Evolutionary conservation across 2,797 vertebrate species (phyloP), one percentile per base, ranked within the genome.

Genomic region (Melanotaenia trifasciata): DNA sequence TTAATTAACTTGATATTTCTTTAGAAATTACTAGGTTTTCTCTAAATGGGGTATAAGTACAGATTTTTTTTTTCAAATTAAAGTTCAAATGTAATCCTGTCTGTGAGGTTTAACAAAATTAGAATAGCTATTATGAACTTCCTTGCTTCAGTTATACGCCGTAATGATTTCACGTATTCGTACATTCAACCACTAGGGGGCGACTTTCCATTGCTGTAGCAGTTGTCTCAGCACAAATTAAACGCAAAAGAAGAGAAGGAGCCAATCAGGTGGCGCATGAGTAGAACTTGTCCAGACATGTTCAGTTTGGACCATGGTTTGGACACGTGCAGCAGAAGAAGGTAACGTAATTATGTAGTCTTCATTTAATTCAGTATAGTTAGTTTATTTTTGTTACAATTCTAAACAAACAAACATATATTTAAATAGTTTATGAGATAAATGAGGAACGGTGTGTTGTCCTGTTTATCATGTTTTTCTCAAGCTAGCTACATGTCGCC

Each of bases 241-340:
- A 28, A 45, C 51, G 78, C 20, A 16, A 20, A 89, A 45, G 80
- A 85, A 85, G 82, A 80, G 0, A 24, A 68, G 0, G 9, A 70
- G 43, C 87, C 85, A 87, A 85, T 90, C 78, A 61, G 45, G 45
- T 0, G 0, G 0, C 0, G 47, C 18, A 53, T 0, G 2, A 6
- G 6, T 3, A 0, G 0, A 3, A 47, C 11, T 4, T 32, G 72
- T 16, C 60, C 10, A 0, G 87, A 1, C 87, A 61, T 58, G 81
- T 80, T 11, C 78, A 1, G 2, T 0, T 0, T 1, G 0, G 16
- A 4, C 36, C 36, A 35, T 35, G 33, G 9, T 35, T 10, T 43
- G 43, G 45, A 47, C 90, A 90, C 88, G 84, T 89, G 90, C 50
- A 12, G 2, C 8, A 0, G 0, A 0, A 1, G 0, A 8, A 56